Evolutionary conservation across 1,140 invertebrate genomes (phyloP), one percentile per base, ranked within the genome.

Genomic region (Aphis craccivora): DNA sequence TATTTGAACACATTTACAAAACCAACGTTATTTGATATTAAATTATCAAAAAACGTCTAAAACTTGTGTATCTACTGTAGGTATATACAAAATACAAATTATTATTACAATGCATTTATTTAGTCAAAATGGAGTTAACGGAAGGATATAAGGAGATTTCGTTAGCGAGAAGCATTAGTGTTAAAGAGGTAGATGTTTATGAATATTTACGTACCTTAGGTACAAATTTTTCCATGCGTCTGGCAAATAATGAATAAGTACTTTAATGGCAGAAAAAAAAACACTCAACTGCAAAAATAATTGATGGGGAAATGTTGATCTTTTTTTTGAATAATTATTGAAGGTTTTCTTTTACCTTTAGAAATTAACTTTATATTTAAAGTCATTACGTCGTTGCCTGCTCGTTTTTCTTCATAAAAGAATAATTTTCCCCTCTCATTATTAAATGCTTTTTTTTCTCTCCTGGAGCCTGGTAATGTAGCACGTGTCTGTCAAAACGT

Each of bases 401-500:
- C 30, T 91, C 40, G 30, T 76, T 91, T n/a, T 91, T 91, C 55
- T 91, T 67, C 30, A 45, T 45, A 67, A 91, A 90, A 81, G 18
- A 76, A 45, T n/a, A 91, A 76, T 20, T 76, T 45, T 91, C 37
- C 25, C 22, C 14, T 76, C 90, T 67, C 90, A 43, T 67, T 91
- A 90, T 90, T 90, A 90, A 90, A 60, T 90, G 51, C 30, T 67
- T 45, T 35, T 67, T 30, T 2, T 67, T 7, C n/a, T 22, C 30
- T 14, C n/a, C 90, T 2, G 40, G 40, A 91, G 25, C 25, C 43
- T 43, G 89, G 53, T 60, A 90, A 55, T 90, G 89, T 60, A 90
- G 89, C 60, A 67, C 90, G 55, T 91, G 37, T 67, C 90, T 91
- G 55, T 91, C 90, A 91, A 40, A 67, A 91, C 25, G 55, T 67